Percentiles rank a stretch among this genome's conserved stretches.
These are phyloP conservation scores for Ips nitidus DNA, from an alignment of 1,140 invertebrate species.

Conservation along the genomic window DNA sequence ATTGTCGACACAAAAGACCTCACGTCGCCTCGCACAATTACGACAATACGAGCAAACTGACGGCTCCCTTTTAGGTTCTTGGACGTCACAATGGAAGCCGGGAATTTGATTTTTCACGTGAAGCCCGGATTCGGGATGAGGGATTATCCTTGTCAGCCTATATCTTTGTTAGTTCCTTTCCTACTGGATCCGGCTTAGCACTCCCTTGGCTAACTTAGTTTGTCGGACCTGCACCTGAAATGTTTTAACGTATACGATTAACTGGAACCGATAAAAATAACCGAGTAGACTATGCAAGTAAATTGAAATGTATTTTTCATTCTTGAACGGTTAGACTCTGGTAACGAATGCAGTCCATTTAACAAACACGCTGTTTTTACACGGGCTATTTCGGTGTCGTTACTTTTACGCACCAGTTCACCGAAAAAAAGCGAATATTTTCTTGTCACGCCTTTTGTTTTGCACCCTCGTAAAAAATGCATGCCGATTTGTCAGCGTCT, in stretches of 20 bases:
- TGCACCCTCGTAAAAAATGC: conserved; percentile 10
- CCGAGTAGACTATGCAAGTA: not conserved
- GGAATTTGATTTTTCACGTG: conserved; percentile 23
- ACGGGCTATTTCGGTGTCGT: conserved; percentile 18
- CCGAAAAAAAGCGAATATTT: conserved; percentile 29
- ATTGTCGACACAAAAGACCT: conserved; percentile 28
- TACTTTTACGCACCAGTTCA: conserved; percentile 27
- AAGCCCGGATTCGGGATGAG: not conserved
- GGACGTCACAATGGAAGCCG: conserved; percentile 11
- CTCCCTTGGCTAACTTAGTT: not conserved
- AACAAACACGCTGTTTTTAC: conserved; percentile 20
- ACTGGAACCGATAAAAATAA: conserved; percentile 3
- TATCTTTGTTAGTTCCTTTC: conserved; percentile 7
- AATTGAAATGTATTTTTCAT: conserved; percentile 4
- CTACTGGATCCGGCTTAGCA: not conserved
- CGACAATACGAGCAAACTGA: conserved; percentile 18
- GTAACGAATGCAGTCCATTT: conserved; percentile 17
- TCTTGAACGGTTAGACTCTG: not conserved
- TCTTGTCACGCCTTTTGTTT: conserved; percentile 23
- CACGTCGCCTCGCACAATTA: conserved; percentile 27
- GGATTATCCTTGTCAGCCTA: conserved; percentile 16
- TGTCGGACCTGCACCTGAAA: not conserved
- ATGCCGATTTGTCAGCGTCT: conserved; percentile 22
- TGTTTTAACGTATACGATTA: not conserved
- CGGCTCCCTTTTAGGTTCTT: conserved; percentile 21